Base-by-base conservation (phyloP, 2,113 vertebrate species). In the Entomyzon cyanotis region DNA sequence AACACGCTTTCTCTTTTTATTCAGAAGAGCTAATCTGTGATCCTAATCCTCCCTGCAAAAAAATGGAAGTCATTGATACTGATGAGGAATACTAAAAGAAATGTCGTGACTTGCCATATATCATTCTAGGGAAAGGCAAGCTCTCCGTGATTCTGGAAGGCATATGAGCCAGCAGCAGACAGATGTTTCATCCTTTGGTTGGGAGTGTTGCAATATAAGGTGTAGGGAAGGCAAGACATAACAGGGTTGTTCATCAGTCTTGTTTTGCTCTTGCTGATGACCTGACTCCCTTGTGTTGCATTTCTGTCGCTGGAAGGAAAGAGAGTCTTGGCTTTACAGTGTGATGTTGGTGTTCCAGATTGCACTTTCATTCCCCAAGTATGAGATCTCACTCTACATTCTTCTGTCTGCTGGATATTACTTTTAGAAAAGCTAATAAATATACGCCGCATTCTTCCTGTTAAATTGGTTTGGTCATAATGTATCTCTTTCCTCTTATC, bases 81-180 rank as follows among this genome's bases (percentile, higher is more conserved):
- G 37, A 49, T 41, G 37, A 68, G 63, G 55, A 69, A n/a, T 64
- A 3, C 35, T 33, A 55, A 3, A 21, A 75, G 24, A 22, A 18
- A 21, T 63, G 39, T 39, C 6, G 1, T 24, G 16, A 21, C 12
- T 90, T 87, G 31, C 21, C 9, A 5, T 41, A 1, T 3, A 68
- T 44, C 24, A 10, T 58, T 53, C 11, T 46, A 42, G 25, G 16
- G 12, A 35, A 56, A 55, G 23, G 49, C n/a, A 50, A 39, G 21
- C 27, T 79, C 23, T 53, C 27, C 2, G 0, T 65, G 19, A 11
- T 42, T 35, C 12, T 60, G 24, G 7, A 10, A 46, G 4, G 41
- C 1, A 0, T 15, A 15, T 44, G 28, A 22, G 71, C 25, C 19
- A 35, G 10, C 31, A 60, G 10, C 5, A 0, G 33, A 13, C 4